Conservation (phyloP, 2,113 vertebrate species). For the Nematolebias whitei region DNA sequence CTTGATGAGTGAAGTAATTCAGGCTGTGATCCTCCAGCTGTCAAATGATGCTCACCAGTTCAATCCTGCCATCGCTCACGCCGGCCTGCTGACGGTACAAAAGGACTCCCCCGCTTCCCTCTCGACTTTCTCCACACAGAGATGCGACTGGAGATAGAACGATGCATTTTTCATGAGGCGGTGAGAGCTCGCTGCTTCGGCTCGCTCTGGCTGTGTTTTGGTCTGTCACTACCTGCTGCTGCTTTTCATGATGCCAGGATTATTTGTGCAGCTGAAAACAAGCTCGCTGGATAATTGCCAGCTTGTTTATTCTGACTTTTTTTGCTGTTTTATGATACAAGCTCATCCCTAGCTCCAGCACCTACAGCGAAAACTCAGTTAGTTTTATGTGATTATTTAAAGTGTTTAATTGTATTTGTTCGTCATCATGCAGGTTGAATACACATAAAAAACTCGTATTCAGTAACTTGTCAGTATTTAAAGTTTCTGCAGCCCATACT, state of each 20-base stretch:
- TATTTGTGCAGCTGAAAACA: slow-evolving; percentile 47
- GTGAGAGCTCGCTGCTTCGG: slow-evolving; percentile 49
- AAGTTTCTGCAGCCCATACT: not conserved
- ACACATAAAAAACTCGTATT: not conserved
- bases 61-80: slow-evolving; percentile 43
- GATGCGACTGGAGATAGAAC: slow-evolving; percentile 68
- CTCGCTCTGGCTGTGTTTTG: slow-evolving; percentile 56
- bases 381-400: not conserved
- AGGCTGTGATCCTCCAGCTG: slow-evolving; percentile 32
- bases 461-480: slow-evolving; percentile 10
- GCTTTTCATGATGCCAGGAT: slow-evolving; percentile 55
- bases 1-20: slow-evolving; percentile 56
- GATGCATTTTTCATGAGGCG: slow-evolving; percentile 74
- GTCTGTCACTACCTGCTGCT: slow-evolving; percentile 61
- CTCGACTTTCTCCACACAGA: slow-evolving; percentile 57
- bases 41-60: slow-evolving; percentile 48
- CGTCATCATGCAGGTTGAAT: not conserved
- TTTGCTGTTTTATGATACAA: slow-evolving; percentile 9
- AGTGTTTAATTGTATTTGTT: not conserved
- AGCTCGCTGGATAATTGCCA: slow-evolving; percentile 34
- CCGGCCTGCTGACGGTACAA: slow-evolving; percentile 46
- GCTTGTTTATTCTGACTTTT: slow-evolving; percentile 12
- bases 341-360: slow-evolving; percentile 6
- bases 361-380: slow-evolving; percentile 3
- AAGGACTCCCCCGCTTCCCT: slow-evolving; percentile 55